These are phyloP conservation scores for Podarcis lilfordi DNA, from an alignment of 2,797 vertebrate genomes.

Conservation along the genomic window DNA sequence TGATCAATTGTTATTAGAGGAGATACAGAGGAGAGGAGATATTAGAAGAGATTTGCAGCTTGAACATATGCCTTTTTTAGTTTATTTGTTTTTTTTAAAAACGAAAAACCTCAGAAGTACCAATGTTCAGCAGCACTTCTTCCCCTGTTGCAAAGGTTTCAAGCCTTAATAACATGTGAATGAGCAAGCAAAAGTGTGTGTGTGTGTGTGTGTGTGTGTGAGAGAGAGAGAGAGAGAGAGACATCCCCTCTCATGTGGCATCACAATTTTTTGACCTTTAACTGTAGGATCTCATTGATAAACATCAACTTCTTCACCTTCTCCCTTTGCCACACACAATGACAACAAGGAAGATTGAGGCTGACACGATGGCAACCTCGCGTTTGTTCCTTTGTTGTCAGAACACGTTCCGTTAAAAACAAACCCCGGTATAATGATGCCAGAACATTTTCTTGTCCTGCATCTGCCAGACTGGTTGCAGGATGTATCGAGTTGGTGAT, in stretches of 20 bases:
- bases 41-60: background rate
- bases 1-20: too few species aligned
- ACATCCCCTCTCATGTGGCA: background rate
- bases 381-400: background rate
- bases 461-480: background rate
- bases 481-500: background rate
- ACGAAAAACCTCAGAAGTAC: background rate
- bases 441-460: slow-evolving; percentile 30
- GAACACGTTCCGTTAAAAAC: background rate
- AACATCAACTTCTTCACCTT: background rate
- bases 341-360: slow-evolving; percentile 12
- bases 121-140: background rate
- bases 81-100: too few species aligned
- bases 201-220: background rate
- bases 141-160: background rate
- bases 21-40: too few species aligned
- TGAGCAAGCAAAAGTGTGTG: background rate
- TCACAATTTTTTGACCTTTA: slow-evolving; percentile 1
- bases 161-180: background rate
- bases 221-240: too few species aligned
- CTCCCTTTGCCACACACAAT: background rate
- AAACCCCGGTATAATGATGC: slow-evolving; percentile 7
- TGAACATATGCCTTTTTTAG: background rate
- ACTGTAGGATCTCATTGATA: background rate
- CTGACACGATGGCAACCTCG: slow-evolving; percentile 15